These are phyloP conservation scores for Psammodynastes pulverulentus DNA, from an alignment of 2,113 vertebrate genomes.

Conservation along the genomic window DNA sequence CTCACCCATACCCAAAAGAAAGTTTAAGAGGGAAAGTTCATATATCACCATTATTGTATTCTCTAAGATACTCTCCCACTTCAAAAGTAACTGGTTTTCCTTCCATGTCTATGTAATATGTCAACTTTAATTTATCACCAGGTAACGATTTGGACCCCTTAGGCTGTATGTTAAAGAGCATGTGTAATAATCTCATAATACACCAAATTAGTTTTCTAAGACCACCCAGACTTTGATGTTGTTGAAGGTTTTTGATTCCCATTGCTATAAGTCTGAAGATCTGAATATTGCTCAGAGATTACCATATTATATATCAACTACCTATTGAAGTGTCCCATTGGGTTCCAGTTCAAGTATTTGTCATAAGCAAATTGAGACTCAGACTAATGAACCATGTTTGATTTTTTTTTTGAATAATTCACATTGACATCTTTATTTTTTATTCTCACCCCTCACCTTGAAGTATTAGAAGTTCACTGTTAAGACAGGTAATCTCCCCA, in stretches of 20 bases:
- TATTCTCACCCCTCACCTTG: constrained; percentile 38
- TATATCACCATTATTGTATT: neutral
- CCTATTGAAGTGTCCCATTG: constrained; percentile 41
- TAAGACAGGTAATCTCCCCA: rapidly evolving
- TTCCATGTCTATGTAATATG: neutral
- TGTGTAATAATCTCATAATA: constrained; percentile 42
- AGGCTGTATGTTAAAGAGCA: constrained; percentile 49
- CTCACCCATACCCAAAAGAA: neutral
- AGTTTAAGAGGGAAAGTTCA: neutral
- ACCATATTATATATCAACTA: constrained; percentile 58
- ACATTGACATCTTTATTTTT: constrained; percentile 64
- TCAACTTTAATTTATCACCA: neutral
- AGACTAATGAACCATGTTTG: neutral
- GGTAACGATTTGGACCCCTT: constrained; percentile 43
- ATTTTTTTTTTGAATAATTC: constrained; percentile 57
- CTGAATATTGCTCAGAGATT: constrained; percentile 62
- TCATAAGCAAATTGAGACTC: constrained; percentile 54
- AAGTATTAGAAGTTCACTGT: constrained; percentile 1
- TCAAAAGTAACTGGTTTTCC: neutral
- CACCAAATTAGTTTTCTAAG: constrained; percentile 44
- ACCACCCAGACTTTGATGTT: constrained; percentile 30
- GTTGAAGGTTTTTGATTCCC: constrained; percentile 57
- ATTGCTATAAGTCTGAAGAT: constrained; percentile 52
- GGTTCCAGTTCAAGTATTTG: constrained; percentile 44
- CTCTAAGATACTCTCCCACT: neutral